These are phyloP conservation scores for Hemicrepidius hirtus DNA, from an alignment of 2,888 invertebrate species.

Conservation along the genomic window DNA sequence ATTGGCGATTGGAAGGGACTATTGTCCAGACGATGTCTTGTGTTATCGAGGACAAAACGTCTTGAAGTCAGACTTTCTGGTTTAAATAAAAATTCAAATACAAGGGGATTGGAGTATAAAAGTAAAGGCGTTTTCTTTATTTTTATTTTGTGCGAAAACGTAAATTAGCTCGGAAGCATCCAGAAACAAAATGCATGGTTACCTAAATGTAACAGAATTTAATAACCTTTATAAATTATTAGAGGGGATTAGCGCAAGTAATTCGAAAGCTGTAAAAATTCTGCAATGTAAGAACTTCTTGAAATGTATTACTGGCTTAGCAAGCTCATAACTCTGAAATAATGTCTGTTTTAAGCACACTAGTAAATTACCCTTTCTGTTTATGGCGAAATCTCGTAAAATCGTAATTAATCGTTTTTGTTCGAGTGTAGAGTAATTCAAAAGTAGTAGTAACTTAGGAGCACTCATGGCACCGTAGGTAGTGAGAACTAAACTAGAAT, in stretches of 20 bases:
- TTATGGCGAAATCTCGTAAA: conserved; percentile 52
- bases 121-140: not conserved
- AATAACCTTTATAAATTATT: conserved; percentile 50
- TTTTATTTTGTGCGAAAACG: too few species aligned
- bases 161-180: not conserved
- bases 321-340: conserved; percentile 51
- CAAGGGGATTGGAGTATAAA: too few species aligned
- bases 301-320: conserved; percentile 50
- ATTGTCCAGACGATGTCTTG: too few species aligned
- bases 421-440: conserved; percentile 29
- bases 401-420: conserved; percentile 54
- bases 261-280: conserved; percentile 51
- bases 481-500: not conserved
- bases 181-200: too few species aligned
- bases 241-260: conserved; percentile 45
- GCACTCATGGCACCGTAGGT: not conserved
- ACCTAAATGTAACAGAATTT: conserved; percentile 38
- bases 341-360: conserved; percentile 51
- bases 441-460: conserved; percentile 39
- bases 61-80: too few species aligned
- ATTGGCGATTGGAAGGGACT: too few species aligned
- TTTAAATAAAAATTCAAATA: too few species aligned
- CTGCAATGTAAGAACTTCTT: conserved; percentile 50
- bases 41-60: too few species aligned
- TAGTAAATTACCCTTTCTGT: conserved; percentile 52